phyloP scores from a whole-genome alignment of 2,113 vertebrate genomes.

The Ammodytes dubius region DNA sequence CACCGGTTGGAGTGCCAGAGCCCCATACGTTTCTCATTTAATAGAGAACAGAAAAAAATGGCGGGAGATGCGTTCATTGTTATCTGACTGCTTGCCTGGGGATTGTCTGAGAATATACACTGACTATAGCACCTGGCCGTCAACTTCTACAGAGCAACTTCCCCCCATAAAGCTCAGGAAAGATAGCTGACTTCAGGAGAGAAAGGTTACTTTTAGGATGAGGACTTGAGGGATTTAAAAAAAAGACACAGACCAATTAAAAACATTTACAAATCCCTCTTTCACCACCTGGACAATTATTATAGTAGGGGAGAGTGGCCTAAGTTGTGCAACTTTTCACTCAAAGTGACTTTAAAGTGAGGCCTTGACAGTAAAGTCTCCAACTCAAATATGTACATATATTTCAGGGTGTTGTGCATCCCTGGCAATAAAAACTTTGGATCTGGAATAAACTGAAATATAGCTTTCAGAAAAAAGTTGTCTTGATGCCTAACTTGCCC shows the following conservation, averaged over 20 bases:
- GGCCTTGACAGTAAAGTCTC: too few species aligned
- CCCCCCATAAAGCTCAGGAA: constrained; percentile 15
- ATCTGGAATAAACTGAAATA: too few species aligned
- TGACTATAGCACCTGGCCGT: constrained; percentile 30
- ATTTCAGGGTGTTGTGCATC: too few species aligned
- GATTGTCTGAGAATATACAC: constrained; percentile 41
- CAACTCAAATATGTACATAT: too few species aligned
- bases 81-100: constrained; percentile 40
- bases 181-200: not conserved
- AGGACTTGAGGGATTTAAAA: not conserved
- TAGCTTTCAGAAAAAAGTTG: too few species aligned
- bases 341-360: too few species aligned
- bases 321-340: too few species aligned
- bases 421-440: too few species aligned
- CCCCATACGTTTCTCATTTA: constrained; percentile 64
- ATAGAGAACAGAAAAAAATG: constrained; percentile 45
- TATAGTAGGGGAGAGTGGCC: too few species aligned
- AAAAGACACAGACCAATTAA: not conserved
- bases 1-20: constrained; percentile 38
- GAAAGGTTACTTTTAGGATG: constrained; percentile 4
- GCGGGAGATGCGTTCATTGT: constrained; percentile 51
- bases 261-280: not conserved
- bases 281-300: not conserved
- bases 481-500: too few species aligned
- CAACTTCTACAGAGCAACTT: constrained; percentile 28